Percentiles rank a stretch among this genome's conserved stretches.
Evolutionary conservation across 1,140 invertebrate species (phyloP).

Genomic region (Drosophila malerkotliana): DNA sequence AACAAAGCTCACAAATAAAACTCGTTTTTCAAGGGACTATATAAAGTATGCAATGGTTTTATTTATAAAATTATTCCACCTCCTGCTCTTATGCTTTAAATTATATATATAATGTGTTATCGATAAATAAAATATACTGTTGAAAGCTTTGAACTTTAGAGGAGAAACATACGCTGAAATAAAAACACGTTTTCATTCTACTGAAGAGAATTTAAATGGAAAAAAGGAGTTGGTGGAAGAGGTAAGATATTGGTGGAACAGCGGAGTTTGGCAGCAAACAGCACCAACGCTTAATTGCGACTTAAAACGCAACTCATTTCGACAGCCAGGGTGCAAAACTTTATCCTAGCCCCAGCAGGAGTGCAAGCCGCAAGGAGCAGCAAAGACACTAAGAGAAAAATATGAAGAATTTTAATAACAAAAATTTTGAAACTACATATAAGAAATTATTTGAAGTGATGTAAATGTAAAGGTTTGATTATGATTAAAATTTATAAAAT

Average conservation of each 20-base stretch:
- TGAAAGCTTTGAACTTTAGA: not conserved
- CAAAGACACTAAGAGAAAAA: slow-evolving; percentile 7
- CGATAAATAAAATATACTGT: not conserved
- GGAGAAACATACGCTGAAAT: not conserved
- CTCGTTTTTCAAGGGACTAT: not conserved
- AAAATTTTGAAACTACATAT: not conserved
- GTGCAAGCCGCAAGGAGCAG: slow-evolving; percentile 10
- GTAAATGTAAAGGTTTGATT: not conserved
- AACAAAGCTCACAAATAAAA: no score
- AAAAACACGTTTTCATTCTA: slow-evolving; percentile 14
- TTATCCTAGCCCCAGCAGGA: slow-evolving; percentile 44
- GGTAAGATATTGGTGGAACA: slow-evolving; percentile 6
- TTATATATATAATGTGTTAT: not conserved
- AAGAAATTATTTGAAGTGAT: not conserved
- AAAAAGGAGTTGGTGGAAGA: not conserved
- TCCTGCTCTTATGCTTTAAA: not conserved
- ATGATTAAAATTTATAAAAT: not conserved
- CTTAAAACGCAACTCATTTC: slow-evolving; percentile 75
- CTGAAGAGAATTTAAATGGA: slow-evolving; percentile 5
- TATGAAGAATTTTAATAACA: not conserved
- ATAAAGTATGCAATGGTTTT: slow-evolving; percentile 1
- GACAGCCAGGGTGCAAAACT: slow-evolving; percentile 43
- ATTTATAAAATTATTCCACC: not conserved
- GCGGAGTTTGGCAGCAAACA: slow-evolving; percentile 31
- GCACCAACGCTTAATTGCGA: slow-evolving; percentile 65